Conservation (phyloP, 2,797 vertebrate species). For the Myotis findleyi region DNA sequence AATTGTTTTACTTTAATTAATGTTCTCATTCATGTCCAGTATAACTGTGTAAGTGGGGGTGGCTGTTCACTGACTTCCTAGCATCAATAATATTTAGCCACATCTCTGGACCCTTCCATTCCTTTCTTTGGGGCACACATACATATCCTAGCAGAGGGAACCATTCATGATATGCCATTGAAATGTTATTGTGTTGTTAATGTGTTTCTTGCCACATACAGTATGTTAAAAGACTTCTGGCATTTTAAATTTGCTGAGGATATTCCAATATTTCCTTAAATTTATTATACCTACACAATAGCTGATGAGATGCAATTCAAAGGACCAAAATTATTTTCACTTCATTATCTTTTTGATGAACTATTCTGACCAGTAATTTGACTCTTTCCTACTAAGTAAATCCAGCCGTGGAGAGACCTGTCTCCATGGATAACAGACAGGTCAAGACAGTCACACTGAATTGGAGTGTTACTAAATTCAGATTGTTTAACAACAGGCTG, state of each 20-base stretch:
- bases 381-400: slow-evolving; percentile 51
- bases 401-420: background rate
- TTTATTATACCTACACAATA: slow-evolving; percentile 50
- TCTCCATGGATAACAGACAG: slow-evolving; percentile 75
- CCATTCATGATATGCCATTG: background rate
- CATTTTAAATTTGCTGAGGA: slow-evolving; percentile 36
- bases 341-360: slow-evolving; percentile 44
- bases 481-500: slow-evolving; percentile 60
- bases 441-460: slow-evolving; percentile 74
- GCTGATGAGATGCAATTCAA: slow-evolving; percentile 73
- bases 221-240: background rate
- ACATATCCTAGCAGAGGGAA: background rate
- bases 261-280: background rate
- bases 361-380: slow-evolving; percentile 72
- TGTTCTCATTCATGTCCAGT: background rate
- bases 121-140: background rate
- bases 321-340: slow-evolving; percentile 75
- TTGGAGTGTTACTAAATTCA: slow-evolving; percentile 63
- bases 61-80: background rate
- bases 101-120: background rate
- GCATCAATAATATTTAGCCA: background rate
- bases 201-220: background rate
- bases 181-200: background rate
- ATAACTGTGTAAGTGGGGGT: background rate
- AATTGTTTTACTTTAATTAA: background rate